These are phyloP conservation scores for Euura saliciscinereae DNA, from an alignment of 1,140 invertebrate genomes.

Conservation along the genomic window DNA sequence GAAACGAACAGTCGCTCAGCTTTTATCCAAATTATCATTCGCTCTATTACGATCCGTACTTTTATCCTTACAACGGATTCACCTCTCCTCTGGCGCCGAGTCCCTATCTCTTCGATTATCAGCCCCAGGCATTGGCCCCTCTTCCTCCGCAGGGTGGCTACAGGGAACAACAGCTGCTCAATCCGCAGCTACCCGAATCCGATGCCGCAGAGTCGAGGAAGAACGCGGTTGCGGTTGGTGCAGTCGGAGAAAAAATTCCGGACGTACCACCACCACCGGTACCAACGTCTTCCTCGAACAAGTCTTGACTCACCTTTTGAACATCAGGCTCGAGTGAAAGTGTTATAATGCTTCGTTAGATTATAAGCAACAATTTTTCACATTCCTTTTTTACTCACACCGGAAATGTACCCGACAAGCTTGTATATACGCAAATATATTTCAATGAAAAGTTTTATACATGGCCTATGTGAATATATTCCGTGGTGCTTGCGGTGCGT, in stretches of 20 bases:
- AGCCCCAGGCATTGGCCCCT: constrained; percentile 35
- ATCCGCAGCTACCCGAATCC: constrained; percentile 18
- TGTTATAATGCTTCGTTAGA: no score
- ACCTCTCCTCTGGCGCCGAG: constrained; percentile 40
- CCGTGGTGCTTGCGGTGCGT: no score
- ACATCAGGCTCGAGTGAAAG: not conserved
- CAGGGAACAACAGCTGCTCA: not conserved
- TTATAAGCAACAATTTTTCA: no score
- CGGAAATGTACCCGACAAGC: no score
- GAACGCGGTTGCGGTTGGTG: not conserved
- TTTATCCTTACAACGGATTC: constrained; percentile 47
- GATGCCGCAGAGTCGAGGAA: constrained; percentile 17
- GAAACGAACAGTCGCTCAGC: constrained; percentile 38
- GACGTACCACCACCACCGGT: constrained; percentile 46
- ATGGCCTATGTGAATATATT: no score
- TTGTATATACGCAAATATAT: no score
- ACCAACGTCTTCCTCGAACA: constrained; percentile 29
- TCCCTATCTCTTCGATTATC: constrained; percentile 43
- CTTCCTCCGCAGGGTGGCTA: constrained; percentile 18
- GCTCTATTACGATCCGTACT: constrained; percentile 50
- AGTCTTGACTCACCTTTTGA: not conserved
- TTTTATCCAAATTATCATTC: constrained; percentile 54
- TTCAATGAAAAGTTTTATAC: no score
- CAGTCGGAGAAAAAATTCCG: constrained; percentile 33
- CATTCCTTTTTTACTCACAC: no score